Percentiles rank a stretch among this genome's conserved stretches.
These are phyloP conservation scores for Stegophylla sp. DNA, from an alignment of 2,888 invertebrate genomes.

Conservation along the genomic window DNA sequence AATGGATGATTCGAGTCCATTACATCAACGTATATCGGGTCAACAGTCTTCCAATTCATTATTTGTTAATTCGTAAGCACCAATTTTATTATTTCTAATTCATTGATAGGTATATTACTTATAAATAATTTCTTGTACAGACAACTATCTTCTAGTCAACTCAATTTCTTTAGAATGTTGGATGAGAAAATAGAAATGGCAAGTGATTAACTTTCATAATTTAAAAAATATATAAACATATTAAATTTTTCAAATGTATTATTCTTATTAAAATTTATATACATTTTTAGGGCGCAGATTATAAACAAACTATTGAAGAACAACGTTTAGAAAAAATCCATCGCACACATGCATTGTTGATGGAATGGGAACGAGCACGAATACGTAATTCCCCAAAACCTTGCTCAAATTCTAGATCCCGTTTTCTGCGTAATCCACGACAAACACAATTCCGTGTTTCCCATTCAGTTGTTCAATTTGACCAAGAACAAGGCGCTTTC, in stretches of 20 bases:
- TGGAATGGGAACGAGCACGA: conserved; percentile 55
- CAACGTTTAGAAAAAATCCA: conserved; percentile 54
- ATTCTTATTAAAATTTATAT: neutral
- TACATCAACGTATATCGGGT: conserved; percentile 39
- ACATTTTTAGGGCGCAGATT: conserved; percentile 42
- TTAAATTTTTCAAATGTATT: neutral
- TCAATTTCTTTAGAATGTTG: conserved; percentile 91
- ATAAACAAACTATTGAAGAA: conserved; percentile 53
- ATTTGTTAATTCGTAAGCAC: conserved; percentile 50
- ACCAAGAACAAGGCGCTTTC: conserved; percentile 61
- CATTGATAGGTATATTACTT: conserved; percentile 9
- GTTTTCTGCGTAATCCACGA: conserved; percentile 10
- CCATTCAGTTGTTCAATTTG: conserved; percentile 62
- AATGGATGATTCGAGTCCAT: conserved; percentile 48
- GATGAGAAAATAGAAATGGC: conserved; percentile 91
- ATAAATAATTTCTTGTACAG: conserved; percentile 69
- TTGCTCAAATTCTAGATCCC: conserved; percentile 42
- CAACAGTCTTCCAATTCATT: conserved; percentile 40
- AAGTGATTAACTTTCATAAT: conserved; percentile 67
- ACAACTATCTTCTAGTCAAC: conserved; percentile 86
- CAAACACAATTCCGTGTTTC: conserved; percentile 60
- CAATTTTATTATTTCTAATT: neutral
- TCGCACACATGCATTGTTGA: conserved; percentile 42
- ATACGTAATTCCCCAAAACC: conserved; percentile 42
- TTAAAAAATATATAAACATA: no score